Evolutionary conservation across 2,797 vertebrate genomes (phyloP), one percentile per base, ranked within the genome.

Genomic region (Poliocrania exsul): DNA sequence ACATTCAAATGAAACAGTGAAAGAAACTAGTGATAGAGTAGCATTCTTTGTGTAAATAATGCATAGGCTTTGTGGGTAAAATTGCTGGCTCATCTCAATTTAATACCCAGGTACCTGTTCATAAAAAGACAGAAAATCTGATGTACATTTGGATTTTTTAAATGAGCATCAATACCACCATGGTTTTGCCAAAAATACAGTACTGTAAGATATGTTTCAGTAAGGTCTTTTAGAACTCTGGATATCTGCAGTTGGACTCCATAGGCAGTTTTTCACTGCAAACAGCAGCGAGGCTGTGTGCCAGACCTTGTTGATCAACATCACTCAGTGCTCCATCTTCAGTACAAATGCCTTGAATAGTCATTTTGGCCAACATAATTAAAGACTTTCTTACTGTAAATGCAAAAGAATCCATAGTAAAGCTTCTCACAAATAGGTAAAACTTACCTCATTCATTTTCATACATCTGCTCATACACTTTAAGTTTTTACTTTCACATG

Each of bases 21-120:
- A 93, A 81, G 67, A 83, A 89, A 89, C 50, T 42, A 64, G 13
- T 46, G 60, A 64, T 51, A 86, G 12, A 86, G 42, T 78, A 57
- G 11, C 51, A 90, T 74, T n/a, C 81, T 81, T 75, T 23, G 87
- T 92, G 91, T 91, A 95, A 95, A 90, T 95, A 72, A 49, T 33
- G 10, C 40, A 74, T 37, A 66, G 13, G 29, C 35, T 90, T 92
- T 87, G 46, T 75, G 70, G 37, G 56, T 61, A 56, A 88, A 84
- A 87, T 90, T 51, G 24, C 46, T 78, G 57, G 37, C 58, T 95
- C 69, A 69, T 85, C 74, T 91, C 69, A 58, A 14, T 82, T 81
- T 61, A 72, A 85, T 81, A 90, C 4, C 23, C 37, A 81, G n/a
- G 51, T 53, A 74, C 18, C 16, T 56, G 9, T 54, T 89, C 44